Evolutionary conservation across 2,113 vertebrate genomes (phyloP), one percentile per base, ranked within the genome.

Genomic region (Phalacrocorax pelagicus): DNA sequence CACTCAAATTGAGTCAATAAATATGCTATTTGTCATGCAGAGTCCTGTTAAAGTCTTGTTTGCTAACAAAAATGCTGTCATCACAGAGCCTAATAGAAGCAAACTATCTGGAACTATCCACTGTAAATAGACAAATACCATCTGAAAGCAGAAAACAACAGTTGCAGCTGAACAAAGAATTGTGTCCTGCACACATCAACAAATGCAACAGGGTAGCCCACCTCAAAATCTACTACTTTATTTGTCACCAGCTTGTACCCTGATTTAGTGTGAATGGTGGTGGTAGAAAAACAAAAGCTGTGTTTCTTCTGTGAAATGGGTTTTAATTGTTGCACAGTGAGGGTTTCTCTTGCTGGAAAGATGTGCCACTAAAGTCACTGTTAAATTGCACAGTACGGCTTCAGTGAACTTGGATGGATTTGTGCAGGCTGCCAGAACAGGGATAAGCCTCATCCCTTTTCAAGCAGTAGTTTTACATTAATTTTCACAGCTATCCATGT

Each of bases 1-100:
- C 88, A 90, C 92, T 97, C 72, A 95, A 85, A 97, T 95, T 86
- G 96, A 97, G 96, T 97, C 97, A 97, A 96, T 97, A 97, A 97
- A 96, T 96, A 95, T 85, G 96, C 63, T 86, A 73, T 97, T 97
- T 97, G 96, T 96, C 96, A 95, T 93, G 88, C 92, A 89, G 95
- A 91, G 95, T 93, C 94, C 95, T 78, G 96, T 93, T 97, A 86
- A 96, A 94, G 93, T 93, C 88, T 81, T 96, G 96, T 96, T 97
- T 97, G 87, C 91, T 97, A 79, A 86, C 89, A 96, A 92, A 96
- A 96, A 72, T 73, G 80, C 93, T 97, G 96, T 96, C 94, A 94
- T 97, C 90, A 79, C 65, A 73, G 81, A 95, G 74, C 81, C 86
- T 94, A 93, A 96, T 94, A 94, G 89, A 94, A 5, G 12, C 69